These are phyloP conservation scores for Turnix velox DNA, from an alignment of 2,113 vertebrate genomes.

Conservation along the genomic window DNA sequence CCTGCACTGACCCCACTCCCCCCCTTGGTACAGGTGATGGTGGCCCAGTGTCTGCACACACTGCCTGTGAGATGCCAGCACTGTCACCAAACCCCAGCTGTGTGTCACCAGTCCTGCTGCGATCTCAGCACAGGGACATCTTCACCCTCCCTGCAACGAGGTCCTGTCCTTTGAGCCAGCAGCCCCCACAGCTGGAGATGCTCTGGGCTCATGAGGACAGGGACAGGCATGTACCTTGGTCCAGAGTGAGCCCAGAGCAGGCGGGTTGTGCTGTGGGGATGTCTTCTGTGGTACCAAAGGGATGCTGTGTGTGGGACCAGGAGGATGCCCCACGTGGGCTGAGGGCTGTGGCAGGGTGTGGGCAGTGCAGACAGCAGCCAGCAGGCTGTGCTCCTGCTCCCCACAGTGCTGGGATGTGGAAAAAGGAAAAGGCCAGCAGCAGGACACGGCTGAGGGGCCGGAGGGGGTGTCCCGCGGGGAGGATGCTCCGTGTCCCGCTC, in stretches of 20 bases:
- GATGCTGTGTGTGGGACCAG: rapidly evolving
- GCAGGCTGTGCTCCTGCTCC: constrained; percentile 36
- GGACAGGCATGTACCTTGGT: neutral
- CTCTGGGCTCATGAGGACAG: neutral
- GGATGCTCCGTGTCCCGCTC: neutral
- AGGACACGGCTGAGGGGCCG: neutral
- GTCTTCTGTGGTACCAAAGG: neutral
- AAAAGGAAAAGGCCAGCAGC: neutral
- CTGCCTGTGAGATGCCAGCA: neutral
- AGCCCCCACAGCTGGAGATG: neutral
- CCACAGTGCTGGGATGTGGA: neutral
- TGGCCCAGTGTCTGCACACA: rapidly evolving
- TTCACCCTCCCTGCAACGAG: rapidly evolving
- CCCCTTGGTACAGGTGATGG: rapidly evolving
- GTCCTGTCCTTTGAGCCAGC: neutral
- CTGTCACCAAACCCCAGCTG: neutral
- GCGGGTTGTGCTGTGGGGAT: neutral
- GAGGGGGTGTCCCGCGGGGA: neutral
- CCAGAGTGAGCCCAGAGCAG: neutral
- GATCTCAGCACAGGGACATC: neutral
- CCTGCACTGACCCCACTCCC: neutral
- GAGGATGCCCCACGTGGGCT: neutral
- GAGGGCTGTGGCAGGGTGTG: neutral
- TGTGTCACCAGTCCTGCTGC: neutral
- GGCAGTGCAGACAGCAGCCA: neutral